Evolutionary conservation across 2,888 invertebrate genomes (phyloP).

Genomic region (Yponomeuta evonymella): DNA sequence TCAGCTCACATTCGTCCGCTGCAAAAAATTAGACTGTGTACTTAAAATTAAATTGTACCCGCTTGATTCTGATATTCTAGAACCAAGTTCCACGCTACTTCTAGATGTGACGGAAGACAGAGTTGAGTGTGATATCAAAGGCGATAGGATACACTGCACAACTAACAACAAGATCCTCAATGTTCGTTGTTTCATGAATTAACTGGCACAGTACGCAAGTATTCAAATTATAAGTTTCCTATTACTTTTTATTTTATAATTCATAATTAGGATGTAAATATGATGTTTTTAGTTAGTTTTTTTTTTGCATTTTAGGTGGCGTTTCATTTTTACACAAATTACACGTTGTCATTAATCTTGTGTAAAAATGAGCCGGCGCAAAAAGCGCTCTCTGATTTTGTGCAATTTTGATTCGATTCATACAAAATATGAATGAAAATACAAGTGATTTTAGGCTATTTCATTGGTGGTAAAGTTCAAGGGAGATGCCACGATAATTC

Average conservation of each 20-base stretch:
- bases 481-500: background rate
- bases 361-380: background rate
- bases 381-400: background rate
- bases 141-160: background rate
- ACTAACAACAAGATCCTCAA: background rate
- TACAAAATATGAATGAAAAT: background rate
- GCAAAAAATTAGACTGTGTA: too few relatives aligned
- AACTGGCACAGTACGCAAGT: background rate
- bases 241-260: background rate
- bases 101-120: too few relatives aligned
- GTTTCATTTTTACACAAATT: background rate
- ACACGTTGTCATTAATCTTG: background rate
- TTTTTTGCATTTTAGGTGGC: background rate
- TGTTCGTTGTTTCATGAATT: background rate
- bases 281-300: background rate
- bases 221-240: slow-evolving; percentile 9
- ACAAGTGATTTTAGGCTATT: background rate
- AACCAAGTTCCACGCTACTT: too few relatives aligned
- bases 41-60: too few relatives aligned
- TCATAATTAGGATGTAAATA: background rate
- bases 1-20: too few relatives aligned
- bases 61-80: too few relatives aligned
- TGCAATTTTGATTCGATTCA: background rate
- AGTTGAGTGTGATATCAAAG: background rate
- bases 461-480: background rate